phyloP scores from a whole-genome alignment of 2,888 invertebrate species.

The Drosophila falleni region DNA sequence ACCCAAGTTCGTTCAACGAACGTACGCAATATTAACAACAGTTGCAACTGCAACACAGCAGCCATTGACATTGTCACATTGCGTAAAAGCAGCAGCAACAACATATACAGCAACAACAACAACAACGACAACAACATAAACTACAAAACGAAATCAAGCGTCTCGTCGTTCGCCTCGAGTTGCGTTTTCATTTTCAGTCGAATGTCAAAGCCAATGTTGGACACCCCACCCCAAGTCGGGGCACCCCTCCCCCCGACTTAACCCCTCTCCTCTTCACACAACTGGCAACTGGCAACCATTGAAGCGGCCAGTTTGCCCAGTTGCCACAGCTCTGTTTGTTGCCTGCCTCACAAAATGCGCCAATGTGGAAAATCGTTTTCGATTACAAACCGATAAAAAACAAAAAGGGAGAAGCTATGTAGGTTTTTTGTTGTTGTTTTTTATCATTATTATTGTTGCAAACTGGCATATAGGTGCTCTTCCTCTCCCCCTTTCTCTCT shows the following conservation, averaged over 20 bases:
- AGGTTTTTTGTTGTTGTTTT: neutral
- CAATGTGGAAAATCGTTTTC: conserved; percentile 71
- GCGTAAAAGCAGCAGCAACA: conserved; percentile 45
- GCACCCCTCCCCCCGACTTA: neutral
- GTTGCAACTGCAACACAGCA: conserved; percentile 30
- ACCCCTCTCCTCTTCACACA: neutral
- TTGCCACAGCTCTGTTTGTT: neutral
- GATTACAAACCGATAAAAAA: conserved; percentile 54
- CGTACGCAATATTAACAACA: conserved; percentile 31
- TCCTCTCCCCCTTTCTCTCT: neutral
- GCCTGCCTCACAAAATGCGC: conserved; percentile 46
- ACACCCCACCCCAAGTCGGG: conserved; percentile 18
- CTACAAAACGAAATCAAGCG: conserved; percentile 36
- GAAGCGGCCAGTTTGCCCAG: conserved; percentile 32
- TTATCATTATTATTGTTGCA: neutral
- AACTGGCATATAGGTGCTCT: neutral
- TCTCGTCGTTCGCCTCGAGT: conserved; percentile 24
- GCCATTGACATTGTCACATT: conserved; percentile 61
- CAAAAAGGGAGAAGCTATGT: neutral
- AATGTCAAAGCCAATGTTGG: conserved; percentile 61
- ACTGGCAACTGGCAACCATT: conserved; percentile 28
- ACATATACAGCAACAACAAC: neutral
- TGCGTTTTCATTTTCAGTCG: conserved; percentile 51
- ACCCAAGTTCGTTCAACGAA: conserved; percentile 53
- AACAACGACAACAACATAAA: neutral